Base-by-base conservation (phyloP, 2,113 vertebrate species). In the Epinephelus fuscoguttatus region DNA sequence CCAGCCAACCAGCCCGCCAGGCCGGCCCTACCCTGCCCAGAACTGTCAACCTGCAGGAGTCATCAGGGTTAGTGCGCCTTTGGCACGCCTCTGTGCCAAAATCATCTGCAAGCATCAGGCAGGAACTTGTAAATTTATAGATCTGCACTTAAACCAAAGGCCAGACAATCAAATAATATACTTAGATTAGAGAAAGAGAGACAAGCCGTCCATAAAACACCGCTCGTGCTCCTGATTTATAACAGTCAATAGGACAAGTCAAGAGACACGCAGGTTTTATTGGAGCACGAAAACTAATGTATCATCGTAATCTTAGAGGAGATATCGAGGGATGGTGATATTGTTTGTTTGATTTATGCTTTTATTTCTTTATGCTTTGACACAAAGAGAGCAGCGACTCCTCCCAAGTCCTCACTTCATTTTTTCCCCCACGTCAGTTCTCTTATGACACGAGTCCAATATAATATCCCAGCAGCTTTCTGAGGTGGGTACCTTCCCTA, bases 21-120 rank as follows among this genome's bases (percentile, higher is more conserved):
- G 23, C 82, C 61, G 11, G 72, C 45, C 75, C 64, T n/a, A 80
- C 78, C 86, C 70, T 77, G 77, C 78, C 80, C 89, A 80, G 64
- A 82, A 59, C 90, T 91, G 91, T 90, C 90, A 90, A 89, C 88
- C 89, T 71, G 61, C 87, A 78, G 89, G 86, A 94, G 89, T 93
- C 94, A 94, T 95, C 93, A 93, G 92, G 92, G 94, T 95, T 94
- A 94, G 94, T 95, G 94, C 87, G 90, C 90, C 69, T 79, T 82
- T 94, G 93, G 94, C 94, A 88, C 64, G n/a, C 50, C 67, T 61
- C 67, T 15, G 67, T 85, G 89, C 87, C 89, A 89, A 76, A 78
- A 81, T 75, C 74, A 70, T 92, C 86, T 61, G 57, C 73, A 81
- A 81, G 81, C 72, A 87, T 84, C 81, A 70, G 81, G 74, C 81